Percentiles rank a stretch among this genome's conserved stretches.
These are phyloP conservation scores for Amphibalanus amphitrite DNA, from an alignment of 1,140 invertebrate genomes.

Conservation along the genomic window DNA sequence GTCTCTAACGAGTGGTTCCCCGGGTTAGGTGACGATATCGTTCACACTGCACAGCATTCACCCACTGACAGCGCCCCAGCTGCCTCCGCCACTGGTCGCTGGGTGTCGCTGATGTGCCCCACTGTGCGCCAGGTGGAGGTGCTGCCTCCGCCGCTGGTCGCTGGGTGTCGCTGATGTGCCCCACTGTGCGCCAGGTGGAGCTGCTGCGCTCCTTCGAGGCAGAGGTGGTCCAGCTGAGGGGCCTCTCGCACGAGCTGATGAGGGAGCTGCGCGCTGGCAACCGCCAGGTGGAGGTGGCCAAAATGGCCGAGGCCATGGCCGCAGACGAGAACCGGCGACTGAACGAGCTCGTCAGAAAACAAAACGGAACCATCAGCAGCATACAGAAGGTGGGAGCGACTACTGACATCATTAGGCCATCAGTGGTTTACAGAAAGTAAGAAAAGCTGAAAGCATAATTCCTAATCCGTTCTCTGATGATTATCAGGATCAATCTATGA, in stretches of 20 bases:
- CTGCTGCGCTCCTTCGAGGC: constrained; percentile 37
- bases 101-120: background rate
- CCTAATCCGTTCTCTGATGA: too few relatives aligned
- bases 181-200: constrained; percentile 24
- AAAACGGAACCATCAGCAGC: background rate
- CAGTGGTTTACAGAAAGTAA: too few relatives aligned
- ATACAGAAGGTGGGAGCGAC: background rate
- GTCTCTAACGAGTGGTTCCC: too few relatives aligned
- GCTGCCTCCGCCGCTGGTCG: too few relatives aligned
- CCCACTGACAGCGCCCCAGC: too few relatives aligned
- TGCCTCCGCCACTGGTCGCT: too few relatives aligned
- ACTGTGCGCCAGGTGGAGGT: constrained; percentile 26
- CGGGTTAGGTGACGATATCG: too few relatives aligned
- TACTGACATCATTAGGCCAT: too few relatives aligned
- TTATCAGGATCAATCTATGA: too few relatives aligned
- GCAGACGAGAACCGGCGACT: constrained; percentile 14
- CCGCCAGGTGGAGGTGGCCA: constrained; percentile 37
- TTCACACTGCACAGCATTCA: too few relatives aligned
- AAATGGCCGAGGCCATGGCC: constrained; percentile 28
- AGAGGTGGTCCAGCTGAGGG: constrained; percentile 37
- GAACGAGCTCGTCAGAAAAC: constrained; percentile 11
- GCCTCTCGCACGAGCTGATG: constrained; percentile 38
- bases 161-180: too few relatives aligned
- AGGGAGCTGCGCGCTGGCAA: constrained; percentile 34
- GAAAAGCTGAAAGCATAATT: too few relatives aligned